These are phyloP conservation scores for Tinamus major DNA, from an alignment of 2,797 vertebrate species.

Conservation along the genomic window DNA sequence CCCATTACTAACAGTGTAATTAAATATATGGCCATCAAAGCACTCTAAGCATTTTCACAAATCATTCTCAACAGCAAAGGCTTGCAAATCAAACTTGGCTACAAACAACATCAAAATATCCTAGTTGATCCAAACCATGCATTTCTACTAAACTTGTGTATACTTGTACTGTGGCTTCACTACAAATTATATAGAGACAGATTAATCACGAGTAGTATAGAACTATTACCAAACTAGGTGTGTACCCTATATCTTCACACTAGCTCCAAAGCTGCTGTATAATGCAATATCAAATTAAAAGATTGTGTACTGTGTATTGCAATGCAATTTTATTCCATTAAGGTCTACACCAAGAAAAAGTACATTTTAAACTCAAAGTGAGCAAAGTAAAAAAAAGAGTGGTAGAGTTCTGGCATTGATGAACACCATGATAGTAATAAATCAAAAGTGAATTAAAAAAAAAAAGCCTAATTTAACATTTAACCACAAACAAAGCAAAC, in stretches of 20 bases:
- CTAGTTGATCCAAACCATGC: accelerated
- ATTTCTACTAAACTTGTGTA: background rate
- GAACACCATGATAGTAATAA: background rate
- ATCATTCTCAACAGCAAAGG: background rate
- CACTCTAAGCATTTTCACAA: background rate
- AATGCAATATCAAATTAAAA: background rate
- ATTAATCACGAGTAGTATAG: background rate
- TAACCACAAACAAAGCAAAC: constrained; percentile 35
- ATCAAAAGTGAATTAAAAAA: constrained; percentile 8
- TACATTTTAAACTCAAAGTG: background rate
- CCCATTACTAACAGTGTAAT: background rate
- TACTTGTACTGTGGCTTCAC: background rate
- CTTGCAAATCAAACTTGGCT: background rate
- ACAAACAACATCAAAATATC: background rate
- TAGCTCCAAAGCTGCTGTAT: background rate
- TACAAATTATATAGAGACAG: background rate
- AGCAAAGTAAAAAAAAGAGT: background rate
- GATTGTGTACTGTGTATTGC: background rate
- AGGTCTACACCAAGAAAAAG: background rate
- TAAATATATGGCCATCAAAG: background rate
- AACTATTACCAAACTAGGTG: background rate
- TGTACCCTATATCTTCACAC: background rate
- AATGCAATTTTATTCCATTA: background rate
- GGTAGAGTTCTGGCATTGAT: background rate
- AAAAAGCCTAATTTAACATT: constrained; percentile 6